Evolutionary conservation across 92 coral and sea anemone genomes (phyloP).

Genomic region (Bergia sp.): DNA sequence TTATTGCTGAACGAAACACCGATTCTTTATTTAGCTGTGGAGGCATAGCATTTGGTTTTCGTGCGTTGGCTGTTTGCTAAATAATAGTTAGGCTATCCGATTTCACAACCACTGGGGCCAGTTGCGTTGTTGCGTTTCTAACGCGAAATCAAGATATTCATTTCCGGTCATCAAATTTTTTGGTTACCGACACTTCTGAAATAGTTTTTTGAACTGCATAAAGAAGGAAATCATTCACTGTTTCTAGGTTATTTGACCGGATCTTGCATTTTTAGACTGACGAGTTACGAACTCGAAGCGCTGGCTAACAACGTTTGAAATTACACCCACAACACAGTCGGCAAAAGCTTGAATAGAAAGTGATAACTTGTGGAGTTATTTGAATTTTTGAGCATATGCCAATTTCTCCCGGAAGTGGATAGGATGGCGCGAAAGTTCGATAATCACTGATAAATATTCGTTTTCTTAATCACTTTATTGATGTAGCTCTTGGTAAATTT

Average conservation of each 20-base stretch:
- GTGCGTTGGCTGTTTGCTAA: constrained; percentile 25
- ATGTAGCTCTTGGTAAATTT: not conserved
- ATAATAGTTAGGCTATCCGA: not conserved
- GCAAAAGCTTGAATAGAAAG: constrained; percentile 1
- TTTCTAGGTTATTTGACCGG: not conserved
- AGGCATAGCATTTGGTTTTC: not conserved
- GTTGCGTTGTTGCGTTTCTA: constrained; percentile 42
- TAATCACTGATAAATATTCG: not conserved
- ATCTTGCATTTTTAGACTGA: not conserved
- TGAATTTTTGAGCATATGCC: constrained; percentile 16
- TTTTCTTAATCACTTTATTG: constrained; percentile 2
- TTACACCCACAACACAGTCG: not conserved
- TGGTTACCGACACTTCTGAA: not conserved
- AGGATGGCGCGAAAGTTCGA: constrained; percentile 57
- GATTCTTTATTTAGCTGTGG: not conserved
- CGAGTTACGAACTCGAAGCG: not conserved
- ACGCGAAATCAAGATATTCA: constrained; percentile 19
- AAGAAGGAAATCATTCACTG: not conserved
- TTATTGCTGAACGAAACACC: not conserved
- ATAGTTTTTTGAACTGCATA: not conserved
- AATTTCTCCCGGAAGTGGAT: constrained; percentile 22
- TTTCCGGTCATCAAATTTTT: constrained; percentile 39
- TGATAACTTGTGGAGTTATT: constrained; percentile 1
- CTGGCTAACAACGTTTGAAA: not conserved
- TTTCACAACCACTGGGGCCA: constrained; percentile 19